Percentiles rank a stretch among this genome's conserved stretches.
Conservation (phyloP, 2,888 invertebrate genomes). For the Hirtodrosophila trivittata region DNA sequence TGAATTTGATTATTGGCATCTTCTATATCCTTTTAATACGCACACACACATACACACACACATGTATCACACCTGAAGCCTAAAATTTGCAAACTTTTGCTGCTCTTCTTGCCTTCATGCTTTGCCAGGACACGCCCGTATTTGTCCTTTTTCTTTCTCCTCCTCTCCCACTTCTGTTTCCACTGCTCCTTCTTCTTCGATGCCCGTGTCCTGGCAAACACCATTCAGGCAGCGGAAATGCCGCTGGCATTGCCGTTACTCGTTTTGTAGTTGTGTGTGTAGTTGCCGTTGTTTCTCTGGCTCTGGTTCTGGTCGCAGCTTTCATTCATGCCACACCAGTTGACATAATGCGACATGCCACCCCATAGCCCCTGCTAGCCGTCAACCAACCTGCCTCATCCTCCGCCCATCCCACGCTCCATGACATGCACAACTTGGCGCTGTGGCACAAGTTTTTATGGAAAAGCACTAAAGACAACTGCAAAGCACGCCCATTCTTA, state of each 20-base stretch:
- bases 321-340: slow-evolving; percentile 72
- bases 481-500: no score
- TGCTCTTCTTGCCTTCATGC: slow-evolving; percentile 11
- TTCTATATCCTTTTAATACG: background rate
- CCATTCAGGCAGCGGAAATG: slow-evolving; percentile 45
- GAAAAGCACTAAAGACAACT: background rate
- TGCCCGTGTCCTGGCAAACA: slow-evolving; percentile 31
- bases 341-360: slow-evolving; percentile 72
- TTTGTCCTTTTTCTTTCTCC: slow-evolving; percentile 1
- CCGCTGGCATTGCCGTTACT: slow-evolving; percentile 24
- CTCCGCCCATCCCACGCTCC: background rate
- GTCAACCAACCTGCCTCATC: no score
- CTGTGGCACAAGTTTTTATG: slow-evolving; percentile 23
- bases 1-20: no score
- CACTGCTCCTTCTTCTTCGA: slow-evolving; percentile 17
- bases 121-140: slow-evolving; percentile 27
- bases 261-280: slow-evolving; percentile 29
- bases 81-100: slow-evolving; percentile 16
- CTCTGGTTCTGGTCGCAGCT: slow-evolving; percentile 61
- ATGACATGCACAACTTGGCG: slow-evolving; percentile 24
- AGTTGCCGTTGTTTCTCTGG: slow-evolving; percentile 41
- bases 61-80: slow-evolving; percentile 19
- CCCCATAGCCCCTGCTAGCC: background rate
- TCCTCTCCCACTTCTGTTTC: background rate
- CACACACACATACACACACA: background rate